phyloP scores from a whole-genome alignment of 1,140 invertebrate species.

The Drosophila triauraria region DNA sequence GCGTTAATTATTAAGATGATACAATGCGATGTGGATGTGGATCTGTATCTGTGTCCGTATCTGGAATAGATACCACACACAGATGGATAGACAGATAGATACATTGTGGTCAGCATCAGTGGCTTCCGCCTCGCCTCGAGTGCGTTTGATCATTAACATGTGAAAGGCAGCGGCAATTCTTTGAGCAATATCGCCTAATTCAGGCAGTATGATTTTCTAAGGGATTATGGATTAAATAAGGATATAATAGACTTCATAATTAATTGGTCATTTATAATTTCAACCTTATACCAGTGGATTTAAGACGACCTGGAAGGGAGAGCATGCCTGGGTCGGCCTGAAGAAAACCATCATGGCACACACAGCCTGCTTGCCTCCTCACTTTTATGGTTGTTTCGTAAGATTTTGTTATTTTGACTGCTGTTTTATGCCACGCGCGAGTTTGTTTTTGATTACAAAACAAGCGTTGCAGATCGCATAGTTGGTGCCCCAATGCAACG shows the following conservation, averaged over 20 bases:
- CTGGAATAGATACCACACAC: slow-evolving; percentile 16
- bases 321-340: slow-evolving; percentile 15
- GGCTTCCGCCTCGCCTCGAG: slow-evolving; percentile 49
- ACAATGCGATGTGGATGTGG: slow-evolving; percentile 38
- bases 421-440: slow-evolving; percentile 62
- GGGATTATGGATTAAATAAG: background rate
- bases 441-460: slow-evolving; percentile 72
- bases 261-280: background rate
- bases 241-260: background rate
- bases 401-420: slow-evolving; percentile 42
- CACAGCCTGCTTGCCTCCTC: slow-evolving; percentile 12
- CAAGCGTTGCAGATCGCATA: slow-evolving; percentile 63
- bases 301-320: slow-evolving; percentile 11
- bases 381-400: slow-evolving; percentile 51
- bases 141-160: slow-evolving; percentile 66
- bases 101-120: slow-evolving; percentile 58
- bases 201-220: slow-evolving; percentile 1
- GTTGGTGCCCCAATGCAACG: slow-evolving; percentile 36
- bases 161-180: slow-evolving; percentile 25
- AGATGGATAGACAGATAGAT: slow-evolving; percentile 21
- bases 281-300: too few relatives aligned
- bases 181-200: slow-evolving; percentile 35
- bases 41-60: background rate
- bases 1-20: slow-evolving; percentile 69
- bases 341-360: background rate